Evolutionary conservation across 2,797 vertebrate species (phyloP).

Genomic region (Peromyscus aztecus): DNA sequence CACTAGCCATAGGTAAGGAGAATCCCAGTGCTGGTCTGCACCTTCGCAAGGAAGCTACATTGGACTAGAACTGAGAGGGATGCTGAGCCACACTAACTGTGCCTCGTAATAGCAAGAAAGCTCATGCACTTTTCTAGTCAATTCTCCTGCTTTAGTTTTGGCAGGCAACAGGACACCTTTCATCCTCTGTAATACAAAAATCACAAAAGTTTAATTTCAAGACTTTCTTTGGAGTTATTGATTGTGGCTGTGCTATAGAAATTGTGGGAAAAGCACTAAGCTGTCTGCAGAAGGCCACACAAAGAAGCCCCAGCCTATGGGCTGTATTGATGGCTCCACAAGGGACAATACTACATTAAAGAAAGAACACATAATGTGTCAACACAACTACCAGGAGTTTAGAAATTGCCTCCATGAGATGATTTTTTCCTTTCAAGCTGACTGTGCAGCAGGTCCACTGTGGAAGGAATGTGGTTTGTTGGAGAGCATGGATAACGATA

Average conservation of each 20-base stretch:
- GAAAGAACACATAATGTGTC: background rate
- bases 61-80: rapidly evolving
- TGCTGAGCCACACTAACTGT: background rate
- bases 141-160: background rate
- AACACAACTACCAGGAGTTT: background rate
- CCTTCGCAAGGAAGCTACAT: background rate
- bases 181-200: background rate
- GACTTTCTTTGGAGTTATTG: background rate
- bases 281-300: background rate
- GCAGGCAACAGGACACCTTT: background rate
- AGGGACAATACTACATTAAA: background rate
- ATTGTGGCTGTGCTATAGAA: background rate
- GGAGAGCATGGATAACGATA: background rate
- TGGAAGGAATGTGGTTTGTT: background rate
- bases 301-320: no score
- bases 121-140: background rate
- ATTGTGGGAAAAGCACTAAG: background rate
- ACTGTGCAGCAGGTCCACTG: rapidly evolving
- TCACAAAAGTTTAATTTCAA: background rate
- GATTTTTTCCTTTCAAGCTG: background rate
- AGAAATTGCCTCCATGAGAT: background rate
- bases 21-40: background rate
- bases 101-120: background rate
- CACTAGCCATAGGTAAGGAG: background rate
- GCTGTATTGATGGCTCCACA: background rate